phyloP scores from a whole-genome alignment of 2,888 invertebrate genomes.

The Lycocerus yunnanus region DNA sequence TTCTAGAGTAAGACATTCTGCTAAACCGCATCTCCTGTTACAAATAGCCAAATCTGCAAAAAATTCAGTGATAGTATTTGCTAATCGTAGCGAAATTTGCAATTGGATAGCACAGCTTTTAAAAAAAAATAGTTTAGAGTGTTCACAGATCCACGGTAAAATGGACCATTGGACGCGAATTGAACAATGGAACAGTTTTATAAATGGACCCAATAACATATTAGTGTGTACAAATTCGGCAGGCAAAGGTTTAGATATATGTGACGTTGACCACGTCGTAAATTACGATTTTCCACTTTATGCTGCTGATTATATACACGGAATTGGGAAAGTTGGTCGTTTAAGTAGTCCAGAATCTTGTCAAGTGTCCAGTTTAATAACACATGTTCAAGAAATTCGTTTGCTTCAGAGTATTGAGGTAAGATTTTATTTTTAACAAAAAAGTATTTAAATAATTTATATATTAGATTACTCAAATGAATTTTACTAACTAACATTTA shows the following conservation, averaged over 20 bases:
- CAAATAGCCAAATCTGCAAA: slow-evolving; percentile 69
- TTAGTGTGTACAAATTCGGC: slow-evolving; percentile 88
- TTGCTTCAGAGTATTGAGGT: slow-evolving; percentile 86
- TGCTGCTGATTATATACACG: slow-evolving; percentile 91
- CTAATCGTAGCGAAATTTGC: slow-evolving; percentile 76
- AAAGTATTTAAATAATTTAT: no score
- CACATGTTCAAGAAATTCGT: slow-evolving; percentile 70
- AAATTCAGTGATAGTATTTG: slow-evolving; percentile 80
- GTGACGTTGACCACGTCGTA: slow-evolving; percentile 80
- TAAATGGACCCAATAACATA: slow-evolving; percentile 69
- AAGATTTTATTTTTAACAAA: background rate
- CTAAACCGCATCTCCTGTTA: slow-evolving; percentile 74
- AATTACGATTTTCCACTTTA: slow-evolving; percentile 93
- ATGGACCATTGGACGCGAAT: slow-evolving; percentile 70
- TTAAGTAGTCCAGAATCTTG: slow-evolving; percentile 72
- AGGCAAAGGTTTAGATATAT: slow-evolving; percentile 89
- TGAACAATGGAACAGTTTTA: slow-evolving; percentile 75
- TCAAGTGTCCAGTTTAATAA: slow-evolving; percentile 79
- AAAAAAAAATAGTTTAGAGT: slow-evolving; percentile 73
- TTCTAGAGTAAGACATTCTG: slow-evolving; percentile 68
- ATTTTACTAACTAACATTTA: no score
- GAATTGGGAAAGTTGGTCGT: slow-evolving; percentile 88
- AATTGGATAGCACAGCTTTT: slow-evolving; percentile 81
- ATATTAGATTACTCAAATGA: no score
- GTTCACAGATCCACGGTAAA: slow-evolving; percentile 75